Base-by-base conservation (phyloP, 2,888 invertebrate genomes). In the Drepana falcataria region DNA sequence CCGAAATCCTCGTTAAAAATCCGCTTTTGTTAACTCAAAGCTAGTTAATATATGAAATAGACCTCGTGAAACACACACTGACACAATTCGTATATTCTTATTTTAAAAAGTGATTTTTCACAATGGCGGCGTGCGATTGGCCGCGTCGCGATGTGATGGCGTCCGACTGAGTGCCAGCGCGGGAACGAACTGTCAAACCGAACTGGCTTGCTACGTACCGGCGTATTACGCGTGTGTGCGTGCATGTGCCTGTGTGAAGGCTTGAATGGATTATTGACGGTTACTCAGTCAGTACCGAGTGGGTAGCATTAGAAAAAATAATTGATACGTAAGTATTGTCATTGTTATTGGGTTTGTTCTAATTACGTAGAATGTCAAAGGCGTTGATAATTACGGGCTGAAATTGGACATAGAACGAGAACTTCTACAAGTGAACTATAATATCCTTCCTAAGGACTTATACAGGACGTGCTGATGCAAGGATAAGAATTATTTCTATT, bases 131-230 rank as follows among this genome's bases (percentile, higher is more conserved):
- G 71, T 73, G 64, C 81, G 82, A 72, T 77, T 79, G 21, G 67
- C 86, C 87, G 86, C 87, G 83, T 79, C 85, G 88, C 88, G 87
- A 87, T 77, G 75, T 85, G 81, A 83, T 87, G 44, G 44, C 44
- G 89, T 84, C 87, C 83, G 83, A 91, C 90, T 90, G 88, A 87
- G 72, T 76, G 70, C 70, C 58, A 57, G 61, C 61, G 60, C 73
- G 70, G 65, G 64, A 69, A 70, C 71, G 77, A 85, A 85, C 85
- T 85, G 88, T 87, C 88, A 89, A 90, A 89, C 89, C 83, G 79
- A 44, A 44, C 44, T 6, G 44, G 88, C 85, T 85, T 74, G 21
- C 40, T 4, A 44, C 9, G 44, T 44, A 44, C 3, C 9, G 3
- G 7, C 41, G 63, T 54, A 55, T 59, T 51, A 65, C 59, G 68